phyloP scores from a whole-genome alignment of 2,797 vertebrate species.

The Bryconaethiops microstoma region DNA sequence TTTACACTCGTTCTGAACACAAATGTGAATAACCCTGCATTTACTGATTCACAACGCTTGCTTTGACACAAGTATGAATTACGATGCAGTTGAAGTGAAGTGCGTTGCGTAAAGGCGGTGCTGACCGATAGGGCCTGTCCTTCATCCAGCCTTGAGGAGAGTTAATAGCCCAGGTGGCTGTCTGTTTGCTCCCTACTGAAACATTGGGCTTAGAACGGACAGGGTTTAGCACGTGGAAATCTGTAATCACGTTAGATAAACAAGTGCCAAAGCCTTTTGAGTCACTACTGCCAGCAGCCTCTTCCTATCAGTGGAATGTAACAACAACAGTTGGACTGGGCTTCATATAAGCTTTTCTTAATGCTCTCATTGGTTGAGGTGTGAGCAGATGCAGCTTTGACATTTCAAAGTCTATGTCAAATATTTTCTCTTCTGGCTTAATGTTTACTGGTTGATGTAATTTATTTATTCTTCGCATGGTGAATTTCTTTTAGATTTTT shows the following conservation, averaged over 20 bases:
- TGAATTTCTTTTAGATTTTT: slow-evolving; percentile 1
- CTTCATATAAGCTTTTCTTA: not conserved
- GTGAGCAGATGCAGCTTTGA: not conserved
- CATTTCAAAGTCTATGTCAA: not conserved
- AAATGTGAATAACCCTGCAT: not conserved
- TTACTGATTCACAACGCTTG: not conserved
- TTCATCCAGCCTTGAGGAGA: slow-evolving; percentile 14
- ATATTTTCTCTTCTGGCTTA: slow-evolving; percentile 28
- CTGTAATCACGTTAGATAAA: slow-evolving; percentile 8
- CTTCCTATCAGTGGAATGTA: not conserved
- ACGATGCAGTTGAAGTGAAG: not conserved
- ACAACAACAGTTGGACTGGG: not conserved
- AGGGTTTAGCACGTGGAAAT: not conserved
- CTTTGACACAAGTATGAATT: not conserved
- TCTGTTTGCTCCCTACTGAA: not conserved
- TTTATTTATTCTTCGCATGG: slow-evolving; percentile 6
- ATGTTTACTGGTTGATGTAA: slow-evolving; percentile 33
- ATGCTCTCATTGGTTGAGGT: not conserved
- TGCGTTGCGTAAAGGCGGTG: not conserved
- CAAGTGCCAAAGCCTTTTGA: not conserved
- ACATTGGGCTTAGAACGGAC: slow-evolving; percentile 18
- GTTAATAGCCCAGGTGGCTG: not conserved
- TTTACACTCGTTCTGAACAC: not conserved
- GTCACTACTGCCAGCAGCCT: not conserved
- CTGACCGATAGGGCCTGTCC: not conserved